phyloP scores from a whole-genome alignment of 2,888 invertebrate genomes.

The Temnothorax ravouxi region DNA sequence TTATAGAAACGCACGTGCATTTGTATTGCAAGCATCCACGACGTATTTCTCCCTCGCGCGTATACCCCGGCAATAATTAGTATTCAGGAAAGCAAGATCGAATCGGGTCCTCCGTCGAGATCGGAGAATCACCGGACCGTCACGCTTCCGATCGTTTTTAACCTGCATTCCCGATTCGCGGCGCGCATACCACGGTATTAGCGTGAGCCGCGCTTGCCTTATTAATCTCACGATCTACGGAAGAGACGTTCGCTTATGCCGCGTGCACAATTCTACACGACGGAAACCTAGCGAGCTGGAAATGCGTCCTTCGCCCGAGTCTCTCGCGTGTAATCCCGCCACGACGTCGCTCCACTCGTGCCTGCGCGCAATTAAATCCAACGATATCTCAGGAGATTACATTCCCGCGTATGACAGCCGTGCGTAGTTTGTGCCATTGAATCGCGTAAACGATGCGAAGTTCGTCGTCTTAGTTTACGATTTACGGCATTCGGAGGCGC shows the following conservation, averaged over 20 bases:
- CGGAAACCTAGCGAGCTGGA: constrained; percentile 23
- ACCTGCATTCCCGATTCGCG: constrained; percentile 43
- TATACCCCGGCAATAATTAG: constrained; percentile 65
- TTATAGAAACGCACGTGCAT: constrained; percentile 16
- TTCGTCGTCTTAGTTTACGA: constrained; percentile 29
- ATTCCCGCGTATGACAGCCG: constrained; percentile 18
- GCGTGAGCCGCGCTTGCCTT: background rate
- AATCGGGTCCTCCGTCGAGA: constrained; percentile 47
- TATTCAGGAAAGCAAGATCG: constrained; percentile 54
- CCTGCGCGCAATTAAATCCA: constrained; percentile 44
- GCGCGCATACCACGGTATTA: constrained; percentile 28
- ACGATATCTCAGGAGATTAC: constrained; percentile 42
- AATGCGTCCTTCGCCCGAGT: constrained; percentile 17
- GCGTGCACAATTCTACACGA: constrained; percentile 21
- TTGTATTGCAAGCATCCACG: constrained; percentile 18
- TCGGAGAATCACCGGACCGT: constrained; percentile 47
- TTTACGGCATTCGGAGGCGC: background rate
- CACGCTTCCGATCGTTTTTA: constrained; percentile 58
- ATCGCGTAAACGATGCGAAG: constrained; percentile 22
- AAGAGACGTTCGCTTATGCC: constrained; percentile 12
- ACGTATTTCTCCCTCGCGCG: constrained; percentile 45
- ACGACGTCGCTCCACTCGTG: constrained; percentile 23
- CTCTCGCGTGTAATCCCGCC: constrained; percentile 30
- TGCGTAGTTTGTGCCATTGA: constrained; percentile 15
- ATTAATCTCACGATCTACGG: constrained; percentile 39